phyloP scores from a whole-genome alignment of 1,140 invertebrate species.

The Drosophila parvula region DNA sequence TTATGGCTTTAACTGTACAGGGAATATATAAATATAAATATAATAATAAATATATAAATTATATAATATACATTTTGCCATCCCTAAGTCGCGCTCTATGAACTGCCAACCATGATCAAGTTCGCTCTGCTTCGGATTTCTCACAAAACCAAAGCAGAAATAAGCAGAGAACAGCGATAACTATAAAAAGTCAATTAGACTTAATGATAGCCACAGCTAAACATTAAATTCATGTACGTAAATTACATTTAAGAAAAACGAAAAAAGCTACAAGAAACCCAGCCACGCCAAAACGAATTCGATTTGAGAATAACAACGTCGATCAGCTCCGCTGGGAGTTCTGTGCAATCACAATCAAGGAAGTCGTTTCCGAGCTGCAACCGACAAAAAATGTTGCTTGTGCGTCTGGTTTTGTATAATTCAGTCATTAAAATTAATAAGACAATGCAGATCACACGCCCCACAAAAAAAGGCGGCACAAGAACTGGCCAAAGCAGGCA shows the following conservation, averaged over 20 bases:
- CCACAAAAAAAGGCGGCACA: slow-evolving; percentile 23
- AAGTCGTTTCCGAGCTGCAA: slow-evolving; percentile 37
- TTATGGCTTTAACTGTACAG: no score
- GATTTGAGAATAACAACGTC: slow-evolving; percentile 41
- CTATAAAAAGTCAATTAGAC: slow-evolving; percentile 79
- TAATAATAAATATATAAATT: no score
- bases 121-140: slow-evolving; percentile 37
- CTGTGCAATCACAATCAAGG: slow-evolving; percentile 42
- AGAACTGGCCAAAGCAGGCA: slow-evolving; percentile 44
- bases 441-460: slow-evolving; percentile 57
- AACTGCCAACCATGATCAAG: slow-evolving; percentile 17
- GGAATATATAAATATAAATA: no score
- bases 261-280: slow-evolving; percentile 33
- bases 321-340: slow-evolving; percentile 17
- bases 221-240: slow-evolving; percentile 67
- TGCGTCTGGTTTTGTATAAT: slow-evolving; percentile 57
- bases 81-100: slow-evolving; percentile 27
- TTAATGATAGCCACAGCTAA: slow-evolving; percentile 76
- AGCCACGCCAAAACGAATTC: slow-evolving; percentile 48
- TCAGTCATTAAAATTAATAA: slow-evolving; percentile 76
- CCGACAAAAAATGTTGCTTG: slow-evolving; percentile 14
- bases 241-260: slow-evolving; percentile 35
- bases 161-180: slow-evolving; percentile 44
- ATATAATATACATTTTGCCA: no score
- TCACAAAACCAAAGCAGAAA: slow-evolving; percentile 52